Percentiles rank a stretch among this genome's conserved stretches.
phyloP scores from a whole-genome alignment of 2,113 vertebrate species.

The Chlorodrepanis virens region DNA sequence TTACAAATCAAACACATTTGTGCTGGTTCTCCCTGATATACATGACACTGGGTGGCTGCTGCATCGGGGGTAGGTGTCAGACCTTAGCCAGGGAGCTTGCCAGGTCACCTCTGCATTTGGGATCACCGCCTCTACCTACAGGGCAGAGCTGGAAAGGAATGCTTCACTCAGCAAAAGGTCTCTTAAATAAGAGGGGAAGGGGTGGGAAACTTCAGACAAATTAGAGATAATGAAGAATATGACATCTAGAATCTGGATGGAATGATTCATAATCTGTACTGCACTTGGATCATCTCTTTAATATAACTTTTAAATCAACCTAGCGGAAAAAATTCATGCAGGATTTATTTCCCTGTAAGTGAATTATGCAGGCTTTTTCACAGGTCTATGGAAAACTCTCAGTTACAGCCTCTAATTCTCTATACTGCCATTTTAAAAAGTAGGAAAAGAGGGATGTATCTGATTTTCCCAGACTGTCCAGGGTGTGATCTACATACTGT shows the following conservation, averaged over 20 bases:
- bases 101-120: fast-evolving
- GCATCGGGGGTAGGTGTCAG: fast-evolving
- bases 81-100: background rate
- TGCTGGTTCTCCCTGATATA: background rate
- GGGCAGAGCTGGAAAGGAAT: background rate
- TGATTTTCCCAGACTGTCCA: background rate
- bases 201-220: background rate
- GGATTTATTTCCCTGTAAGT: background rate
- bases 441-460: background rate
- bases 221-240: background rate
- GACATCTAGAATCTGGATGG: background rate
- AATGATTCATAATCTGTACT: background rate
- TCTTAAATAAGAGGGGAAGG: background rate
- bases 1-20: background rate
- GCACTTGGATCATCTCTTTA: background rate
- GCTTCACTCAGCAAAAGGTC: background rate
- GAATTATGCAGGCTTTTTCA: background rate
- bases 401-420: background rate
- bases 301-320: background rate
- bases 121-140: fast-evolving
- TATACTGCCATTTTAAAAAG: background rate
- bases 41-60: background rate
- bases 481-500: background rate
- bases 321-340: background rate
- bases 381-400: background rate